Evolutionary conservation across 2,888 invertebrate species (phyloP).

Genomic region (Acleris literana): DNA sequence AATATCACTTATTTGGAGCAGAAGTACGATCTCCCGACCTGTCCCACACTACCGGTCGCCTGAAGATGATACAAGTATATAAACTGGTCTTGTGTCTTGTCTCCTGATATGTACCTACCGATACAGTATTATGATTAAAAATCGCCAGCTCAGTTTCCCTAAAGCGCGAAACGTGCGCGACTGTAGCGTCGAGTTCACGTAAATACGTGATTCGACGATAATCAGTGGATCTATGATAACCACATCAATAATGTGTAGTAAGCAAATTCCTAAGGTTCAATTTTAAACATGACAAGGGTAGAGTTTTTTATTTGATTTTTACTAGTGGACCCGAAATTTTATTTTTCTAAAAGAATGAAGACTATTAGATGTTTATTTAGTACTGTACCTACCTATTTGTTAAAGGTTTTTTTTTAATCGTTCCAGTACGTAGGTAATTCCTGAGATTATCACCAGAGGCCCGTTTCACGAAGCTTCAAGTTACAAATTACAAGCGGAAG

Average conservation of each 20-base stretch:
- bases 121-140: conserved; percentile 9
- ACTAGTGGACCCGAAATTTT: too few species aligned
- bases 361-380: too few species aligned
- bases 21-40: neutral
- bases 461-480: too few species aligned
- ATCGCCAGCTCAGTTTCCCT: conserved; percentile 19
- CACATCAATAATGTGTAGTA: neutral
- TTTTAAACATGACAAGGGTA: too few species aligned
- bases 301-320: too few species aligned
- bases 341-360: too few species aligned
- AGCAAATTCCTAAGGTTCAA: neutral
- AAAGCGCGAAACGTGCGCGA: conserved; percentile 25
- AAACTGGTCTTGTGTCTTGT: conserved; percentile 6
- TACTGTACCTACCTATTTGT: too few species aligned
- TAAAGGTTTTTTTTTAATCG: too few species aligned
- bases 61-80: conserved; percentile 16
- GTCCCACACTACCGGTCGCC: too few species aligned
- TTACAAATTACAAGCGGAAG: too few species aligned
- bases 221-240: conserved; percentile 6
- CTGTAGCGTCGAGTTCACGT: conserved; percentile 20
- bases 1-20: neutral
- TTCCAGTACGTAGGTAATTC: too few species aligned
- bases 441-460: too few species aligned
- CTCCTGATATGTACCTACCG: neutral
- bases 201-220: conserved; percentile 30